Conservation (phyloP, 2,797 vertebrate species). For the Spea hammondii region DNA sequence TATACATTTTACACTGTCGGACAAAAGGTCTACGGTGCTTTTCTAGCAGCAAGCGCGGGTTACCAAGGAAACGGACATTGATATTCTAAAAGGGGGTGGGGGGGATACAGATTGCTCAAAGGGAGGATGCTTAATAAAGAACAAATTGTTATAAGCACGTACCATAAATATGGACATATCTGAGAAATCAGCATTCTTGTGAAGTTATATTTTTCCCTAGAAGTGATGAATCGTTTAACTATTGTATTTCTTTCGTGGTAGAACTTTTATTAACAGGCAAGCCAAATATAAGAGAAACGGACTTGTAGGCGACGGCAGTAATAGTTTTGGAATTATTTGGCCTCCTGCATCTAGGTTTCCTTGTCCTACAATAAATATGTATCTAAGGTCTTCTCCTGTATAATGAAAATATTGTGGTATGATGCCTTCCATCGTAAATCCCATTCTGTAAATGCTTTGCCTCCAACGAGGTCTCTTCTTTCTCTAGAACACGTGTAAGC, state of each 20-base stretch:
- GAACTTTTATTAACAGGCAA: no score
- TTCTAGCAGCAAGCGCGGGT: constrained; percentile 2
- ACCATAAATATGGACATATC: constrained; percentile 23
- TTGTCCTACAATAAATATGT: no score
- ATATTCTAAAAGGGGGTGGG: not conserved
- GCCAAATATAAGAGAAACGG: no score
- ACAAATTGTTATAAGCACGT: constrained; percentile 18
- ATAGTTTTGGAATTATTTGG: no score
- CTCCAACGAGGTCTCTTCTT: no score
- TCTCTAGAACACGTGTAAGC: no score
- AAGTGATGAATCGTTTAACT: constrained; percentile 3
- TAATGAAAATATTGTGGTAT: no score
- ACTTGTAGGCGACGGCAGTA: no score
- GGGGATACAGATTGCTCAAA: constrained; percentile 11
- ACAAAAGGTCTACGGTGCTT: constrained; percentile 4
- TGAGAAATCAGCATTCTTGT: not conserved
- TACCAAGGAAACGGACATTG: constrained; percentile 16
- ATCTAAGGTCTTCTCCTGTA: no score
- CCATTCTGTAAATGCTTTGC: no score
- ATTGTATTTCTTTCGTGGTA: not conserved
- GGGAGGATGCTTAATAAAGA: constrained; percentile 22
- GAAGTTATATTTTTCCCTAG: not conserved
- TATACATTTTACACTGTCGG: not conserved
- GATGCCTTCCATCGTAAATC: no score
- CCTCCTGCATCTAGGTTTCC: no score